Conservation (phyloP, 1,140 invertebrate species). For the Rhagoletis pomonella region DNA sequence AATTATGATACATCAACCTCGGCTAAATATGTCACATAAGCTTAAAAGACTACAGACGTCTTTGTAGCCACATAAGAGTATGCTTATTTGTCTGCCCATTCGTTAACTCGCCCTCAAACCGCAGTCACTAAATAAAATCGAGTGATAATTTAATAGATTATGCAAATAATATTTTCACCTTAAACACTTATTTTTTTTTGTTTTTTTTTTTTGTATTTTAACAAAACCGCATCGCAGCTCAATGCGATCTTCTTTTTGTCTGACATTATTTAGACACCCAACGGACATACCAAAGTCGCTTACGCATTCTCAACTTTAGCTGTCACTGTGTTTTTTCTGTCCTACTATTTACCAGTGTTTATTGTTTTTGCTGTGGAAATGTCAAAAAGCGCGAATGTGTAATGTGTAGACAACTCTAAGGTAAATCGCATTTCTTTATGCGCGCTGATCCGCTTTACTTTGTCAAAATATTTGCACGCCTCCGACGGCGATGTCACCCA, state of each 20-base stretch:
- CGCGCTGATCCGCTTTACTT: slow-evolving; percentile 13
- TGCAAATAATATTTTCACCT: slow-evolving; percentile 36
- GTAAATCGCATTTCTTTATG: slow-evolving; percentile 9
- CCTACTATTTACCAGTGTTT: too few species aligned
- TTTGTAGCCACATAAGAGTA: background rate
- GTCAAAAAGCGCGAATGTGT: background rate
- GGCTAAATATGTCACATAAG: background rate
- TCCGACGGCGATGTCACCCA: slow-evolving; percentile 15
- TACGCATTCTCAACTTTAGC: slow-evolving; percentile 13
- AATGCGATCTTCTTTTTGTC: background rate
- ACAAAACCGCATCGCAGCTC: background rate
- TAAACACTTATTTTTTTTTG: background rate
- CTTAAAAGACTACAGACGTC: background rate
- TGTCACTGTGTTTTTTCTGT: background rate
- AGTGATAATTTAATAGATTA: slow-evolving; percentile 20
- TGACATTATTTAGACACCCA: slow-evolving; percentile 37
- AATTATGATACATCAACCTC: background rate
- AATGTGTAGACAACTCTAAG: background rate
- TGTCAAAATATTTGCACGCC: slow-evolving; percentile 30
- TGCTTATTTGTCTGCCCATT: background rate
- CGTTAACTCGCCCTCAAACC: background rate
- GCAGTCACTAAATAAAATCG: background rate
- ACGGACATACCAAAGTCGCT: slow-evolving; percentile 45
- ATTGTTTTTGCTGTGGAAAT: too few species aligned
- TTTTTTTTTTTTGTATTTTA: background rate